phyloP scores from a whole-genome alignment of 2,797 vertebrate genomes.

The Falco berigora region DNA sequence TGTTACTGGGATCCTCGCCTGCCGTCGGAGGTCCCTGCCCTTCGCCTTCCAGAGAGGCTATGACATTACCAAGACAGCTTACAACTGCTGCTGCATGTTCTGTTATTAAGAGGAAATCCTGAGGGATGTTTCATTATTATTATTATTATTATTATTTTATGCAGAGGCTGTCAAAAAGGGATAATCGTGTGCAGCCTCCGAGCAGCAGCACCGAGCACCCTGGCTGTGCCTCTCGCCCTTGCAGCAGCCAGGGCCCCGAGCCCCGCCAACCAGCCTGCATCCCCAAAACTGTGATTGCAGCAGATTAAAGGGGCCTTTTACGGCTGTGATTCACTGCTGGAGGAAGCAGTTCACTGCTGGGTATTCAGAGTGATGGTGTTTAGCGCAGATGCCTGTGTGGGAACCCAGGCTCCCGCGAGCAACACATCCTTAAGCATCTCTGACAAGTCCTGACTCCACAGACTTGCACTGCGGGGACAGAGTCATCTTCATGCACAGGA shows the following conservation, averaged over 20 bases:
- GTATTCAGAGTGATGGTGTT: background rate
- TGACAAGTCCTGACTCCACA: slow-evolving; percentile 1
- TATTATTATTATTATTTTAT: background rate
- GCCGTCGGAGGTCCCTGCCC: background rate
- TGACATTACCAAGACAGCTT: slow-evolving; percentile 31
- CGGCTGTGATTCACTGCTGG: background rate
- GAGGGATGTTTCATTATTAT: background rate
- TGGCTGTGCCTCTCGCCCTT: rapidly evolving
- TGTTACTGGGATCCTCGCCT: background rate
- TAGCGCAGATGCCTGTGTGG: background rate
- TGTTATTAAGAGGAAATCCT: background rate
- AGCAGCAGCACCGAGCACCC: background rate
- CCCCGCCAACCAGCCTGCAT: background rate
- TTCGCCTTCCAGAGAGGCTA: background rate
- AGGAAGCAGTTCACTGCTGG: background rate
- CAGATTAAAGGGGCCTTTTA: background rate
- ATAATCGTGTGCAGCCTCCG: background rate
- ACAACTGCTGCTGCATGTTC: background rate
- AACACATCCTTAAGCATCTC: background rate
- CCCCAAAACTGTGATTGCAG: background rate
- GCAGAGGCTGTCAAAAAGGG: background rate
- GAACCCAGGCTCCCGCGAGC: background rate
- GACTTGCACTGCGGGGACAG: background rate
- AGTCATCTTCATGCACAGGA: background rate
- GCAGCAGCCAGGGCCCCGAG: background rate